These are phyloP conservation scores for Thalassaphorura encarpata DNA, from an alignment of 1,140 invertebrate species.

Conservation along the genomic window DNA sequence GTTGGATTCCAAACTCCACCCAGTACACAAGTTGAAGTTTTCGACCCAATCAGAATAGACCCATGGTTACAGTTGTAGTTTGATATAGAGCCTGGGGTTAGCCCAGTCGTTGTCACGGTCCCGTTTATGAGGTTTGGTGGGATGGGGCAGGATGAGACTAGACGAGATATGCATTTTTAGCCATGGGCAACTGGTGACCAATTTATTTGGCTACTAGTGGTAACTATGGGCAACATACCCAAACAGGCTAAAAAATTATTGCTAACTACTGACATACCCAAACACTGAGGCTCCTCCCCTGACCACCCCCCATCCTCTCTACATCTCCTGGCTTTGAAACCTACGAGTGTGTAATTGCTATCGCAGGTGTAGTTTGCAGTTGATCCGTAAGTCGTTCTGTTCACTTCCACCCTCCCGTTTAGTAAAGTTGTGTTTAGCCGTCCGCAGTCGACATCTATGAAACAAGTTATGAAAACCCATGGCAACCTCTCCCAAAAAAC, in stretches of 20 bases:
- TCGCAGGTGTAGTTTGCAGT: constrained; percentile 63
- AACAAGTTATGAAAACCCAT: constrained; percentile 1
- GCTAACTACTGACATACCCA: background rate
- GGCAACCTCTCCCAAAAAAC: constrained; percentile 9
- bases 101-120: constrained; percentile 54
- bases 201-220: too few relatives aligned
- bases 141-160: constrained; percentile 70
- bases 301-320: constrained; percentile 68
- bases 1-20: constrained; percentile 72
- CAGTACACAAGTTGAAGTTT: constrained; percentile 64
- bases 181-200: background rate
- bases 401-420: constrained; percentile 58
- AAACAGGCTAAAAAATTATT: background rate
- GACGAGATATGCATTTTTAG: constrained; percentile 11
- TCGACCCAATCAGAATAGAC: constrained; percentile 70
- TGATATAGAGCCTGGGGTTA: constrained; percentile 61
- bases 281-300: constrained; percentile 36
- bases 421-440: constrained; percentile 50
- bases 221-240: too few relatives aligned
- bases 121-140: constrained; percentile 63
- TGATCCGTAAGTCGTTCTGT: constrained; percentile 65
- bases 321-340: constrained; percentile 58
- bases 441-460: constrained; percentile 72
- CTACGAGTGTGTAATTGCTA: constrained; percentile 69
- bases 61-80: constrained; percentile 71